Conservation (phyloP, 2,797 vertebrate species). For the Zenarchopterus dispar region DNA sequence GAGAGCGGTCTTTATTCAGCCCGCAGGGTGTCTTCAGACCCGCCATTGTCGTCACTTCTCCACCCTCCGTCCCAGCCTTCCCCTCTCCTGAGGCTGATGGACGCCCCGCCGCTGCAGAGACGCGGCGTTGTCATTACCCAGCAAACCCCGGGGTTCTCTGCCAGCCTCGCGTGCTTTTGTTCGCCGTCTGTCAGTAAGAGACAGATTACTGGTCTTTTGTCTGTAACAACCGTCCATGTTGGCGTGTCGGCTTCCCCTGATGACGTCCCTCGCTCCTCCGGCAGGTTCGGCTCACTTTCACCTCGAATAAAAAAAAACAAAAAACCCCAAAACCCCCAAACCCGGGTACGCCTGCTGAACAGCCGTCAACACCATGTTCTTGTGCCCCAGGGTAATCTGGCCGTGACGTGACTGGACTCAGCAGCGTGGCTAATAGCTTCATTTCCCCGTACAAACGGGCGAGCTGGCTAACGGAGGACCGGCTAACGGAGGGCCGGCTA, state of each 20-base stretch:
- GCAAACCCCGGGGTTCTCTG: not conserved
- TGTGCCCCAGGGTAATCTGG: constrained; percentile 34
- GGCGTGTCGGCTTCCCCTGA: constrained; percentile 6
- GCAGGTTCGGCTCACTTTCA: constrained; percentile 33
- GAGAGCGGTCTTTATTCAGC: constrained; percentile 73
- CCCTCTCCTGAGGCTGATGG: constrained; percentile 34
- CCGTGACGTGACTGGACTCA: constrained; percentile 55
- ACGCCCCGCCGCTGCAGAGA: constrained; percentile 19
- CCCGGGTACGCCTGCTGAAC: constrained; percentile 21
- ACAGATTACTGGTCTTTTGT: constrained; percentile 22
- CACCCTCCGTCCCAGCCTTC: constrained; percentile 22
- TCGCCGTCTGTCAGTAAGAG: constrained; percentile 31
- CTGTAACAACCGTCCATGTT: constrained; percentile 13
- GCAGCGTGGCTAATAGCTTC: constrained; percentile 21
- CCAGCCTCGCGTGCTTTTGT: constrained; percentile 13
- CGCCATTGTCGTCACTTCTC: constrained; percentile 50
- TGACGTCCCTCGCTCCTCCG: constrained; percentile 12
- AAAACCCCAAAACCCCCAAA: not conserved
- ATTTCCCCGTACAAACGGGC: constrained; percentile 19
- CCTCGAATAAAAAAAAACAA: constrained; percentile 22
- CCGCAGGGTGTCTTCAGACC: constrained; percentile 53
- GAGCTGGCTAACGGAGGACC: too few species aligned
- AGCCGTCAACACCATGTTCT: constrained; percentile 12
- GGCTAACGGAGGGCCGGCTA: too few species aligned
- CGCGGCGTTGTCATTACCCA: constrained; percentile 20